Evolutionary conservation across 2,888 invertebrate species (phyloP).

Genomic region (Cheilosia soror): DNA sequence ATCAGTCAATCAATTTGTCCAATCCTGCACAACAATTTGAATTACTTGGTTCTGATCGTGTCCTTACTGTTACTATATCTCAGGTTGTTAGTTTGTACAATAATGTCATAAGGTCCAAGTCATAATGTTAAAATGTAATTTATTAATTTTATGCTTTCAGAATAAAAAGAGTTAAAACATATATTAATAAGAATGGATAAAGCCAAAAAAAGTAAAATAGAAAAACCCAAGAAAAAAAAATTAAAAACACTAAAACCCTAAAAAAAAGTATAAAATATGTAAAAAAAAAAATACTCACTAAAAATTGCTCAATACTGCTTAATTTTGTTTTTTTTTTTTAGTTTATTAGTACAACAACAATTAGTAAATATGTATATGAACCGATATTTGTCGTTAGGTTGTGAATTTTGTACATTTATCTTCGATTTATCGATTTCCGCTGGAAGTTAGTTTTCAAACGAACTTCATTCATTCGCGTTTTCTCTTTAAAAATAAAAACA

Average conservation of each 20-base stretch:
- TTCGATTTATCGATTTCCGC: constrained; percentile 67
- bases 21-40: constrained; percentile 29
- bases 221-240: constrained; percentile 54
- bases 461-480: constrained; percentile 32
- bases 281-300: constrained; percentile 63
- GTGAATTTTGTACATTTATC: constrained; percentile 73
- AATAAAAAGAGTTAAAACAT: constrained; percentile 65
- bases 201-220: constrained; percentile 44
- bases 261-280: constrained; percentile 67
- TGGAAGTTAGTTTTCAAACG: constrained; percentile 34
- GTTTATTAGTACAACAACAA: constrained; percentile 50
- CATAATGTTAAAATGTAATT: constrained; percentile 52
- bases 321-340: constrained; percentile 39
- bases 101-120: constrained; percentile 62
- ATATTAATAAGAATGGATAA: constrained; percentile 68
- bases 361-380: constrained; percentile 57
- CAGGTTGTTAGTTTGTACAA: constrained; percentile 68
- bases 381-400: constrained; percentile 57
- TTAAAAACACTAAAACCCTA: constrained; percentile 34
- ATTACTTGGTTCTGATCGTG: constrained; percentile 39
- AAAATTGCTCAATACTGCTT: constrained; percentile 66
- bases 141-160: constrained; percentile 73
- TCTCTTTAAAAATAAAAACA: constrained; percentile 19
- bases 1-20: constrained; percentile 33
- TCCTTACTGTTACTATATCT: constrained; percentile 60